Percentiles rank a stretch among this genome's conserved stretches.
Conservation (phyloP, 2,113 vertebrate genomes). For the Anhinga anhinga region DNA sequence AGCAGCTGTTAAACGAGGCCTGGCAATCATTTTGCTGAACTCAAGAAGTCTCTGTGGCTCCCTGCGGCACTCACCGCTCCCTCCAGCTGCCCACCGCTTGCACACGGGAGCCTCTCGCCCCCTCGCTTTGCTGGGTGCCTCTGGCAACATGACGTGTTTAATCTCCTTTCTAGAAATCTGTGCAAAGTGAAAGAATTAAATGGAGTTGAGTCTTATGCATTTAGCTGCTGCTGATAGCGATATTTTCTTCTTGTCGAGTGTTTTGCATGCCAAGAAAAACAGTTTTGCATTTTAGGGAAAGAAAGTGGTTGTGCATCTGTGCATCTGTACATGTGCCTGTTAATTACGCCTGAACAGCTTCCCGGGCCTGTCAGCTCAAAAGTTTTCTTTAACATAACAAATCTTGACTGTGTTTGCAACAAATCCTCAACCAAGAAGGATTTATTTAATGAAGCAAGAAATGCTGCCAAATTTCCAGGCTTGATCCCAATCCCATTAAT, state of each 20-base stretch:
- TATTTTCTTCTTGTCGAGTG: neutral
- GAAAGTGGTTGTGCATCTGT: neutral
- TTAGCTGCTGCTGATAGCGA: neutral
- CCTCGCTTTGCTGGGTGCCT: neutral
- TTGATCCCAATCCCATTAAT: neutral
- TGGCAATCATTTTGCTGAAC: neutral
- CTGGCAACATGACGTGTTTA: neutral
- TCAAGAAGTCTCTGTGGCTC: neutral
- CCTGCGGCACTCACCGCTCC: neutral
- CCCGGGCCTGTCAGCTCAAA: neutral
- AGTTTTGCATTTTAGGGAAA: neutral
- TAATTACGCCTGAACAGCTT: neutral
- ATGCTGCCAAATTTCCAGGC: neutral
- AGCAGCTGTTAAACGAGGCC: neutral
- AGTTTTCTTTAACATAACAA: neutral
- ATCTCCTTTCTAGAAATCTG: neutral
- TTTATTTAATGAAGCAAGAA: slow-evolving; percentile 21
- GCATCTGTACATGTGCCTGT: neutral
- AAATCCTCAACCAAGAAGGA: neutral
- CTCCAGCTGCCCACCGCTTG: neutral
- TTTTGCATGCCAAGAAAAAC: neutral
- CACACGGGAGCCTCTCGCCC: neutral
- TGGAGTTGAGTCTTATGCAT: neutral
- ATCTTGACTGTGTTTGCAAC: neutral
- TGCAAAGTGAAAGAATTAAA: neutral